Evolutionary conservation across 2,113 vertebrate genomes (phyloP).

Genomic region (Burhinus oedicnemus): DNA sequence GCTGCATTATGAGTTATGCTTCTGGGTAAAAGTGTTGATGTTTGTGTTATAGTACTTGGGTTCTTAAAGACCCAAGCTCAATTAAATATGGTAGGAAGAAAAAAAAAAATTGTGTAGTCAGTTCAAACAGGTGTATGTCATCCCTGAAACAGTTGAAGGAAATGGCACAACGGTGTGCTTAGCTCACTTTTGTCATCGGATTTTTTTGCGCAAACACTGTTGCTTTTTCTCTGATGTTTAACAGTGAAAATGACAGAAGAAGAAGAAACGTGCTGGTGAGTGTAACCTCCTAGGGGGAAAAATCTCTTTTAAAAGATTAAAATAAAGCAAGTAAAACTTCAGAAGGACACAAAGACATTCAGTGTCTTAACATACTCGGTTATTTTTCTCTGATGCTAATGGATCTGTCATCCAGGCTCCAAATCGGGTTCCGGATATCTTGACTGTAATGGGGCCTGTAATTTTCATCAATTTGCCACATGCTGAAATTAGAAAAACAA

Average conservation of each 20-base stretch:
- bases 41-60: neutral
- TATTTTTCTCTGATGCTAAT: conserved; percentile 88
- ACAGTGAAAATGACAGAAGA: neutral
- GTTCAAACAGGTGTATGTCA: neutral
- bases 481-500: conserved; percentile 81
- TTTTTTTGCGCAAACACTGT: neutral
- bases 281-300: neutral
- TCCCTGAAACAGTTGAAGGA: neutral
- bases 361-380: conserved; percentile 84
- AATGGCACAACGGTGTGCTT: neutral
- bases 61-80: neutral
- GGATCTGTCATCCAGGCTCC: conserved; percentile 99
- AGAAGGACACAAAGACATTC: neutral
- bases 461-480: conserved; percentile 99
- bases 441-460: conserved; percentile 93
- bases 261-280: neutral
- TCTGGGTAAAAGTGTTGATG: neutral
- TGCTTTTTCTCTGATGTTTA: neutral
- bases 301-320: neutral
- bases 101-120: neutral
- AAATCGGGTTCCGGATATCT: conserved; percentile 96
- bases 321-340: neutral
- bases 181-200: neutral
- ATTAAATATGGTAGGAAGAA: neutral
- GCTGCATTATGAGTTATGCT: neutral